Conservation (phyloP, 2,888 invertebrate species). For the Teleiodes luculella region DNA sequence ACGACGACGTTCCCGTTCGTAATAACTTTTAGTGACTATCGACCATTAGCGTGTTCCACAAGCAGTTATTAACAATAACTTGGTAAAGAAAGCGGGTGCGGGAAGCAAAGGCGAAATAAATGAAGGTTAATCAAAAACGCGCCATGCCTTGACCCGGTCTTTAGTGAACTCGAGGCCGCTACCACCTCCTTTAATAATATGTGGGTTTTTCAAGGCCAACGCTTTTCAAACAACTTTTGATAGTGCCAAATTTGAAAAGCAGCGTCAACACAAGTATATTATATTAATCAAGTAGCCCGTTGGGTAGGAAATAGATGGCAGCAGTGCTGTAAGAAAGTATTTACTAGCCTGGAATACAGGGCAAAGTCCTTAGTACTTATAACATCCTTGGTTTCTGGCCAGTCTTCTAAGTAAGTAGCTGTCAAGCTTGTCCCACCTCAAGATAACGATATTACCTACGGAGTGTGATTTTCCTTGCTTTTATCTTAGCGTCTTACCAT, state of each 20-base stretch:
- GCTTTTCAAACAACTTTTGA: constrained; percentile 3
- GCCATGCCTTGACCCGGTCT: constrained; percentile 37
- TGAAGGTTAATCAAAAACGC: constrained; percentile 36
- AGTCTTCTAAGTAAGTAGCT: too few species aligned
- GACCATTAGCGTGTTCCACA: constrained; percentile 2
- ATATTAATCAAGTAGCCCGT: too few species aligned
- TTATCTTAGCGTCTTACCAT: too few species aligned
- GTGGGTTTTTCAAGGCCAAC: constrained; percentile 35
- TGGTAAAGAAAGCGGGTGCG: not conserved
- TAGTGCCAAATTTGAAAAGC: not conserved
- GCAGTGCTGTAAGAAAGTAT: too few species aligned
- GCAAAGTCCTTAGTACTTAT: too few species aligned
- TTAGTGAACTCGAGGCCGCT: constrained; percentile 30
- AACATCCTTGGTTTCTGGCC: too few species aligned
- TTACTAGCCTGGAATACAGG: too few species aligned
- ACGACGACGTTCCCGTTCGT: not conserved
- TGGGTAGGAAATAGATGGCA: too few species aligned
- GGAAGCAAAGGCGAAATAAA: constrained; percentile 30
- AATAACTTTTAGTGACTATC: not conserved
- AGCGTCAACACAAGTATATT: too few species aligned
- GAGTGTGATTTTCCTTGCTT: too few species aligned
- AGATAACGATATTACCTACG: too few species aligned
- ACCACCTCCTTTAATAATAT: constrained; percentile 29
- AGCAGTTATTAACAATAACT: constrained; percentile 2
- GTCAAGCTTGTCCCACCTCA: too few species aligned